Percentiles rank a stretch among this genome's conserved stretches.
Conservation (phyloP, 1,140 invertebrate species). For the Phortica variegata region DNA sequence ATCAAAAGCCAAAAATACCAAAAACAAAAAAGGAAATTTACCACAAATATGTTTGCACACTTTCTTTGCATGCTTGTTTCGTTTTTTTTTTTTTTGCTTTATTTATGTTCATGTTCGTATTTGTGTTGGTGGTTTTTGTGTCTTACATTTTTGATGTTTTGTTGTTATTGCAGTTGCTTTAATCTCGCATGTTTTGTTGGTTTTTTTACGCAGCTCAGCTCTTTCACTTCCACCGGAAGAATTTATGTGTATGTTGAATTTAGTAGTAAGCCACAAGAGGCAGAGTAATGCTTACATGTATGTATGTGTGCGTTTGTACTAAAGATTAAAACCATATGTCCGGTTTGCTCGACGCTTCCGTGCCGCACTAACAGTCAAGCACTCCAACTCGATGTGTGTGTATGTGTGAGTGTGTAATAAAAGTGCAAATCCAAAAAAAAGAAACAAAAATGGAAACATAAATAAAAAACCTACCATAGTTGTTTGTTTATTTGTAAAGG, state of each 20-base stretch:
- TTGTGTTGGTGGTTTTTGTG: too few relatives aligned
- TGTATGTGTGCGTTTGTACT: slow-evolving; percentile 52
- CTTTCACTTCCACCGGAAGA: slow-evolving; percentile 52
- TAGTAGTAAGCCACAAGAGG: neutral
- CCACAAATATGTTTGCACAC: too few relatives aligned
- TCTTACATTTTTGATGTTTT: neutral
- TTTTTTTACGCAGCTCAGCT: slow-evolving; percentile 8
- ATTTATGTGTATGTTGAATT: slow-evolving; percentile 38
- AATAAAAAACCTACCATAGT: too few relatives aligned
- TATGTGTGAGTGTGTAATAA: slow-evolving; percentile 36
- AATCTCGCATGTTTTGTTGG: neutral
- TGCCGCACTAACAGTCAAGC: too few relatives aligned
- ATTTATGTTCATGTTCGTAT: too few relatives aligned
- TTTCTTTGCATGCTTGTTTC: too few relatives aligned
- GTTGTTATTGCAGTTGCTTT: neutral
- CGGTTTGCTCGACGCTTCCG: slow-evolving; percentile 31
- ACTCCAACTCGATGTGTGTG: neutral
- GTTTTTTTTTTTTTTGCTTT: too few relatives aligned
- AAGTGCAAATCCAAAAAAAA: slow-evolving; percentile 52
- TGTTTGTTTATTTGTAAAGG: too few relatives aligned
- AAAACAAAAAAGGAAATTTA: too few relatives aligned
- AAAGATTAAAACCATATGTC: slow-evolving; percentile 55
- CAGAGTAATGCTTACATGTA: too few relatives aligned
- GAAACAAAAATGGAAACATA: too few relatives aligned
- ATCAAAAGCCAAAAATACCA: neutral